Base-by-base conservation (phyloP, 2,888 invertebrate genomes). In the Neoitamus cyanurus region DNA sequence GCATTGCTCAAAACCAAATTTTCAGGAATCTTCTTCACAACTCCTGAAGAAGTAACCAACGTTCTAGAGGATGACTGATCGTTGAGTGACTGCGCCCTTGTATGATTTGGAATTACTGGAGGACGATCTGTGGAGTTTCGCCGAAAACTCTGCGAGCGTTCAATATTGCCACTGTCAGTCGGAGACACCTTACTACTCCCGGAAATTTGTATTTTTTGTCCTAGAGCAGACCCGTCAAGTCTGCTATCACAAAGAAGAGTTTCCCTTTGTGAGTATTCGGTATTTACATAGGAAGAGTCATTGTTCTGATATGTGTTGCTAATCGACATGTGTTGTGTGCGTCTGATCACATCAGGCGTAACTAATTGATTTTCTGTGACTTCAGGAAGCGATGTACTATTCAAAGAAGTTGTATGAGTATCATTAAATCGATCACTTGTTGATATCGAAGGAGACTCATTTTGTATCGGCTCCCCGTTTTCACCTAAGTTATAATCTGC, bases 1-100 rank as follows among this genome's bases (percentile, higher is more conserved):
- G 88, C 89, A 42, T 88, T 90, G 34, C 84, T 86, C n/a, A 91
- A 86, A 84, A 91, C 90, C 86, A 91, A 88, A 87, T 91, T 90
- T 86, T 92, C 92, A 1, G 91, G 92, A 85, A 92, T 89, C 87
- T 86, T 87, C 83, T 91, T 91, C 2, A 90, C 90, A 13, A 90
- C 89, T 9, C 89, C 88, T 4, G 90, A 90, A 87, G 85, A 72
- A 84, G 89, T 90, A 0, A 84, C 87, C 89, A 5, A 89, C 87
- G 89, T 88, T 15, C 89, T 82, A 5, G 85, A 84, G 1, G 84
- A 75, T n/a, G 80, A 31, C 72, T 84, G 85, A 86, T 88, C 86
- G 68, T 78, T 78, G 46, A 86, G 75, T 34, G 86, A 87, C 83
- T 86, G 86, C n/a, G 86, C 73, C 78, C 86, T 83, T 37, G 58